Percentiles rank a stretch among this genome's conserved stretches.
phyloP scores from a whole-genome alignment of 2,113 vertebrate species.

The Nycticebus coucang region DNA sequence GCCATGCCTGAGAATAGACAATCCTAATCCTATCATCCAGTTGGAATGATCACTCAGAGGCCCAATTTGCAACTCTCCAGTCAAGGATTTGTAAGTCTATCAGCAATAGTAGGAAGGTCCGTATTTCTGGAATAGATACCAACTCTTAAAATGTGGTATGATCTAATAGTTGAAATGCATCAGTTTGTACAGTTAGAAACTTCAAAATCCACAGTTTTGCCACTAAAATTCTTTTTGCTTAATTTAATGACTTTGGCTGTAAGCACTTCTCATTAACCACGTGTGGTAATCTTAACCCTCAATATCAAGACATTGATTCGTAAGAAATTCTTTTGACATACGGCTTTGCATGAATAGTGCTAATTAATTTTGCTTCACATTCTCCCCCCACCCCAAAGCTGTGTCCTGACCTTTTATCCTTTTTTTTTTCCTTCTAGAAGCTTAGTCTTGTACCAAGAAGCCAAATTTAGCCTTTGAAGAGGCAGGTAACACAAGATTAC shows the following conservation, averaged over 20 bases:
- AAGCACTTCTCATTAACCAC: neutral
- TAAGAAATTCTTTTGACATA: neutral
- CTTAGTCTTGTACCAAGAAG: neutral
- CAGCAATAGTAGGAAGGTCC: neutral
- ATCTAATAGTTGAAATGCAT: neutral
- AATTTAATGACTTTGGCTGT: neutral
- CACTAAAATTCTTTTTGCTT: neutral
- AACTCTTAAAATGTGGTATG: neutral
- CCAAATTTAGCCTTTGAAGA: neutral
- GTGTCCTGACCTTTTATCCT: neutral
- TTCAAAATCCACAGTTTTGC: neutral
- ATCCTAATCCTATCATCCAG: too few species aligned
- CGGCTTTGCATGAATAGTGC: neutral
- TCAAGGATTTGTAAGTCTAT: neutral
- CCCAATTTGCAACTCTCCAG: neutral
- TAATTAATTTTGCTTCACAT: neutral
- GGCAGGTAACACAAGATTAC: neutral
- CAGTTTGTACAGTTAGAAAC: neutral
- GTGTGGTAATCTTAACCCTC: neutral
- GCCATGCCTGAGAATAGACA: neutral
- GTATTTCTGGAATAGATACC: neutral
- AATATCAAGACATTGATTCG: neutral
- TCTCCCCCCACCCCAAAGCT: neutral
- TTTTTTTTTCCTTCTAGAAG: neutral
- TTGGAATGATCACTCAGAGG: neutral